These are phyloP conservation scores for Rapana venosa DNA, from an alignment of 2,888 invertebrate species.

Conservation along the genomic window DNA sequence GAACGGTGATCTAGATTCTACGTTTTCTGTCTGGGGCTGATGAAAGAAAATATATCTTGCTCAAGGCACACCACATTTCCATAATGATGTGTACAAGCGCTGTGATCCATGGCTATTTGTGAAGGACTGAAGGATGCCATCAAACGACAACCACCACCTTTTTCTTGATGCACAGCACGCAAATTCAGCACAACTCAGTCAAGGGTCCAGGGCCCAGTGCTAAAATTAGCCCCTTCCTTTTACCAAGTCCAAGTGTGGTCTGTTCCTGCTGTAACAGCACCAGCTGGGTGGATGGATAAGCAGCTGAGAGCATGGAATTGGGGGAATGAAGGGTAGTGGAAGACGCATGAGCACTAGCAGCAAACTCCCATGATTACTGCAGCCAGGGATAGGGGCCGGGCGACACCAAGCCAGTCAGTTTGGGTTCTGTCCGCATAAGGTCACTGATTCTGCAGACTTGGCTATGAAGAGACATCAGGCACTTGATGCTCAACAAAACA, in stretches of 20 bases:
- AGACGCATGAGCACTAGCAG: not conserved
- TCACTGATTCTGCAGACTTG: constrained; percentile 66
- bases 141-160: too few species aligned
- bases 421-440: constrained; percentile 67
- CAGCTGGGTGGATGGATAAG: not conserved
- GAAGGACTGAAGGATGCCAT: too few species aligned
- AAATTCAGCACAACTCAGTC: too few species aligned
- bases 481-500: not conserved
- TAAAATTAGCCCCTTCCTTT: too few species aligned
- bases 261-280: not conserved
- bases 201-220: too few species aligned
- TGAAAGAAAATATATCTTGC: too few species aligned
- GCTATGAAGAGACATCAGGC: not conserved
- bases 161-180: too few species aligned
- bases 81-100: too few species aligned
- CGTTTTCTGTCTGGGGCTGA: too few species aligned
- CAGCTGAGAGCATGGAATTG: not conserved
- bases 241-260: not conserved
- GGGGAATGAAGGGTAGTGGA: not conserved
- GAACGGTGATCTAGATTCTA: too few species aligned
- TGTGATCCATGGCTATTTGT: too few species aligned
- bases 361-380: not conserved
- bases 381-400: constrained; percentile 69
- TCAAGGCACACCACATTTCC: too few species aligned
- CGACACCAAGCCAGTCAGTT: constrained; percentile 63